phyloP scores from a whole-genome alignment of 1,140 invertebrate genomes.

The Diprion similis region DNA sequence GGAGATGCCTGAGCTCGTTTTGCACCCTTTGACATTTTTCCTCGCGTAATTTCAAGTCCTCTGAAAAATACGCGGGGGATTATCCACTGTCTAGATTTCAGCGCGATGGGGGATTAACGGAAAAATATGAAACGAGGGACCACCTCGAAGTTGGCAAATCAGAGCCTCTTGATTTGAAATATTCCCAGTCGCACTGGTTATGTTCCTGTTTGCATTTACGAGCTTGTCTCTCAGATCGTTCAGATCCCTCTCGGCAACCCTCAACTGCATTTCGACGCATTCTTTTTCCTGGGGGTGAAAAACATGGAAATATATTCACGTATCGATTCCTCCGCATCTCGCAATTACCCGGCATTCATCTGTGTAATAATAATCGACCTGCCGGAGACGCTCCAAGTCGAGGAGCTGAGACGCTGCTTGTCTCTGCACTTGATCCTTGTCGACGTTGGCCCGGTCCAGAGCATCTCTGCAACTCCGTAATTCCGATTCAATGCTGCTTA shows the following conservation, averaged over 20 bases:
- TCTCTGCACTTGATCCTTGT: slow-evolving; percentile 74
- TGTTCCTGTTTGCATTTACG: slow-evolving; percentile 66
- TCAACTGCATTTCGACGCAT: slow-evolving; percentile 68
- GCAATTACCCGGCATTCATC: too few species aligned
- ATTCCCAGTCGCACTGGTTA: slow-evolving; percentile 71
- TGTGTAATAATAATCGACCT: slow-evolving; percentile 45
- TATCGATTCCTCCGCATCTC: slow-evolving; percentile 10
- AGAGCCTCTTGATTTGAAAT: slow-evolving; percentile 72
- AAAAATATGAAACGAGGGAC: slow-evolving; percentile 14
- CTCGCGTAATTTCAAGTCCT: slow-evolving; percentile 73
- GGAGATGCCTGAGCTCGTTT: slow-evolving; percentile 68
- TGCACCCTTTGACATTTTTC: slow-evolving; percentile 72
- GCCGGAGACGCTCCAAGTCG: slow-evolving; percentile 71
- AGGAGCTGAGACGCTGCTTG: slow-evolving; percentile 70
- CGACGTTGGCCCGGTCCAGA: slow-evolving; percentile 67
- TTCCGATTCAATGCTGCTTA: slow-evolving; percentile 71
- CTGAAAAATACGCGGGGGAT: slow-evolving; percentile 54
- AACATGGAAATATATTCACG: slow-evolving; percentile 14
- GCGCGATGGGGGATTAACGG: not conserved
- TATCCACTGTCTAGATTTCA: slow-evolving; percentile 13
- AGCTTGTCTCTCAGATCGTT: slow-evolving; percentile 72
- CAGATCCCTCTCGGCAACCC: slow-evolving; percentile 70
- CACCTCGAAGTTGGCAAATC: slow-evolving; percentile 74
- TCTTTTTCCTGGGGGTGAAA: slow-evolving; percentile 69
- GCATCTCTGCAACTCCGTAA: slow-evolving; percentile 70